Evolutionary conservation across 2,888 invertebrate genomes (phyloP).

Genomic region (Drosophila tripunctata): DNA sequence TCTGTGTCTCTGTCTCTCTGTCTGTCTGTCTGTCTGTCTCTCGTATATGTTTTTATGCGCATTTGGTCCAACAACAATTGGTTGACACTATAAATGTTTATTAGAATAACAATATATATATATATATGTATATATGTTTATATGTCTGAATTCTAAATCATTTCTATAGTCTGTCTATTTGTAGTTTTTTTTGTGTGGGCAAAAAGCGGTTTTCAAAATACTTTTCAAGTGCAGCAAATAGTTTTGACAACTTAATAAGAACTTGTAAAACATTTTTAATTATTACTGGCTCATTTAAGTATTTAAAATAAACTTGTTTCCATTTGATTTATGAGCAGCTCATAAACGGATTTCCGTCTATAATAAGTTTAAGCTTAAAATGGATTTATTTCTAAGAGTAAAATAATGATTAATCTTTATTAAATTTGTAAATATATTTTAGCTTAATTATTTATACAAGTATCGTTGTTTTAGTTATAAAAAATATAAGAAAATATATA

Average conservation of each 20-base stretch:
- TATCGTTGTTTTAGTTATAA: too few relatives aligned
- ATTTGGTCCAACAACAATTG: slow-evolving; percentile 14
- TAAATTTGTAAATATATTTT: too few relatives aligned
- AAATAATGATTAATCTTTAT: too few relatives aligned
- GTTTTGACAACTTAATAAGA: slow-evolving; percentile 10
- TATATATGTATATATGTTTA: not conserved
- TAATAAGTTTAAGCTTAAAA: not conserved
- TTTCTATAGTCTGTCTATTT: not conserved
- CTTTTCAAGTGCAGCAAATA: not conserved
- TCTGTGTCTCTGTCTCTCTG: too few relatives aligned
- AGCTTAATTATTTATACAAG: too few relatives aligned
- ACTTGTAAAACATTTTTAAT: not conserved
- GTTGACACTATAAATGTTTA: slow-evolving; percentile 17
- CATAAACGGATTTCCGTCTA: too few relatives aligned
- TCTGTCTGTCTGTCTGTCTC: not conserved
- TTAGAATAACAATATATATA: not conserved
- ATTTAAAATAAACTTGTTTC: too few relatives aligned
- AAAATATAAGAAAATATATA: too few relatives aligned
- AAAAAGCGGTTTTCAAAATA: not conserved
- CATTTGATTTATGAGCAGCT: not conserved
- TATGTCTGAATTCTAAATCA: too few relatives aligned
- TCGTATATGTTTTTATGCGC: not conserved
- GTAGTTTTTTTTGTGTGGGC: not conserved
- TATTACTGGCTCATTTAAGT: not conserved
- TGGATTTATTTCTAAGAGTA: not conserved